Base-by-base conservation (phyloP, 1,140 invertebrate genomes). In the Zaprionus davidi region DNA sequence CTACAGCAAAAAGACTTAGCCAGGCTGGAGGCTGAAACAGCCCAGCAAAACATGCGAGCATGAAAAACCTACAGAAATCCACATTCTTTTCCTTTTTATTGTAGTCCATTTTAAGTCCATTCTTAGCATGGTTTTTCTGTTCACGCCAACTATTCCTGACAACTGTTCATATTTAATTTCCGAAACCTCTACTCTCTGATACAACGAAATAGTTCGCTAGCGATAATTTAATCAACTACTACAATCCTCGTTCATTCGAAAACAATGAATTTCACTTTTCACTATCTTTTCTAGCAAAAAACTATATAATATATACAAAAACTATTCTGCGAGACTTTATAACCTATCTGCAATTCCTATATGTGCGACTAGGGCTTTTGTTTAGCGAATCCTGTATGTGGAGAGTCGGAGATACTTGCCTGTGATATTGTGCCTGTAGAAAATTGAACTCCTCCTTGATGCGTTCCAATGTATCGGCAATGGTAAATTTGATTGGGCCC, bases 391-490 rank as follows among this genome's bases (percentile, higher is more conserved):
- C 41, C 41, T 44, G n/a, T n/a, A n/a, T n/a, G n/a, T 17, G 41
- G 7, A 51, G 36, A n/a, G 13, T 34, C n/a, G 62, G 55, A 56
- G 66, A 69, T 93, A 97, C 97, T 98, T 94, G 99, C 98, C 97
- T 98, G 94, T 99, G 98, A 95, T 98, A 99, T 95, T 99, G 98
- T 76, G 98, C 97, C 94, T 99, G 98, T 76, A 99, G 95, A 94
- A 99, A 99, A 94, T 98, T 98, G 94, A 99, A 99, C 94, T 99
- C 98, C 94, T 99, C 98, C 94, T 99, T 99, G 92, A 99, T 99
- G 91, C 98, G 95, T 94, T 99, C 98, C 94, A 98, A 97, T 85
- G 97, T 98, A 93, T 99, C 98, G 51, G 97, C 96, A 91, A 99
- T 97, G 71, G 98, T 99, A 94, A 99, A 99, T 94, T 99, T 99